Evolutionary conservation across 2,888 invertebrate genomes (phyloP).

Genomic region (Celastrina argiolus): DNA sequence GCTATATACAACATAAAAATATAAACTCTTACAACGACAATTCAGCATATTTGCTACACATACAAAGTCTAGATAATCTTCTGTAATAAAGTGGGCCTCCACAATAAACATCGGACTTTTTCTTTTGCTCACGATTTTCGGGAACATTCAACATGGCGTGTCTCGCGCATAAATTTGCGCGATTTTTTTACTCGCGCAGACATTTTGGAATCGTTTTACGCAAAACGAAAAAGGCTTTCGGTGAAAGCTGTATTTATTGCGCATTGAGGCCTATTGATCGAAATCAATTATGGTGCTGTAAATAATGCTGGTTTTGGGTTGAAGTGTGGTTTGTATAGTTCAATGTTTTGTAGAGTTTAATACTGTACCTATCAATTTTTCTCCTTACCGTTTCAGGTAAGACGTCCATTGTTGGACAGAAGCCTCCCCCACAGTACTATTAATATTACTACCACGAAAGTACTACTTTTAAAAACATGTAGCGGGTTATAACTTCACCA

Average conservation of each 20-base stretch:
- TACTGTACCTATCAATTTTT: too few relatives aligned
- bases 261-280: slow-evolving; percentile 21
- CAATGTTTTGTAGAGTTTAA: too few relatives aligned
- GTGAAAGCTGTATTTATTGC: slow-evolving; percentile 44
- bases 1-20: background rate
- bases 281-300: slow-evolving; percentile 12
- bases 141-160: slow-evolving; percentile 47
- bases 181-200: slow-evolving; percentile 41
- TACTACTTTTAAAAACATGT: too few relatives aligned
- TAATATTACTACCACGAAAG: too few relatives aligned
- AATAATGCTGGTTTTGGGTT: background rate
- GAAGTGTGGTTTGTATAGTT: background rate
- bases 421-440: too few relatives aligned
- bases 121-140: slow-evolving; percentile 51
- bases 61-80: background rate
- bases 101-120: slow-evolving; percentile 55
- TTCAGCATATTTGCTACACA: background rate
- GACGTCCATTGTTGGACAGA: too few relatives aligned
- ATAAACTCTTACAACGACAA: background rate
- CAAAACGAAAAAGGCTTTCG: slow-evolving; percentile 42
- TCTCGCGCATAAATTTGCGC: slow-evolving; percentile 52
- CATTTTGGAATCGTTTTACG: slow-evolving; percentile 47
- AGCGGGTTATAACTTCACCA: too few relatives aligned
- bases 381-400: too few relatives aligned
- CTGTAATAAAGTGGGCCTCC: slow-evolving; percentile 27